These are phyloP conservation scores for Meiosimyza decipiens DNA, from an alignment of 2,888 invertebrate species.

Conservation along the genomic window DNA sequence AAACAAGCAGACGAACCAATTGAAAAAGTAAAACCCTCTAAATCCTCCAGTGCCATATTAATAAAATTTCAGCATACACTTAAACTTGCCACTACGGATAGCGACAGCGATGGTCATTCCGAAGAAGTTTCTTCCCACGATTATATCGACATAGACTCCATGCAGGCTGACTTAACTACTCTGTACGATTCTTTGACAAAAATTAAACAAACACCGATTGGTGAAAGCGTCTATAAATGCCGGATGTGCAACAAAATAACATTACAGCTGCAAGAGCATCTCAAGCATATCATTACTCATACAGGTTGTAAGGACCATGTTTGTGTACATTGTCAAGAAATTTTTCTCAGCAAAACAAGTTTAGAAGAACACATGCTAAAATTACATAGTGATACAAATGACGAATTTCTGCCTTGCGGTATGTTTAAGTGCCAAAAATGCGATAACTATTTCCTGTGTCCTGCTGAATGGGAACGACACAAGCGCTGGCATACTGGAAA, in stretches of 20 bases:
- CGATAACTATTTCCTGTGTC: conserved; percentile 24
- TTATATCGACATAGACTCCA: conserved; percentile 17
- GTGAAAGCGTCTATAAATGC: conserved; percentile 42
- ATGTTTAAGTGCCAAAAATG: conserved; percentile 35
- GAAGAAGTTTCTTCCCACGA: not conserved
- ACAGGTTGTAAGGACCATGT: not conserved
- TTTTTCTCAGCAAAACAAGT: conserved; percentile 15
- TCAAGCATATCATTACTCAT: conserved; percentile 43
- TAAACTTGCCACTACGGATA: not conserved
- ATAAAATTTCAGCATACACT: not conserved
- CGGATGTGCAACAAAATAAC: conserved; percentile 42
- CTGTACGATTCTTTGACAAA: conserved; percentile 14
- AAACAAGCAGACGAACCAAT: not conserved
- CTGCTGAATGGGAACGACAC: conserved; percentile 34
- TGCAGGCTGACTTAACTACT: conserved; percentile 5
- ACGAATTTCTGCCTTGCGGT: conserved; percentile 33
- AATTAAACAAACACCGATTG: conserved; percentile 28
- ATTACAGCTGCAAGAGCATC: conserved; percentile 35
- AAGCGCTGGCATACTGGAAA: conserved; percentile 26
- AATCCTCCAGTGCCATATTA: not conserved
- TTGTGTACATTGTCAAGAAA: conserved; percentile 15
- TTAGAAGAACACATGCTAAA: conserved; percentile 41
- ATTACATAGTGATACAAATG: conserved; percentile 35
- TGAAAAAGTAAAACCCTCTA: not conserved
- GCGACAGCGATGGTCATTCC: not conserved